Evolutionary conservation across 2,113 vertebrate species (phyloP), one percentile per base, ranked within the genome.

Genomic region (Anas platyrhynchos): DNA sequence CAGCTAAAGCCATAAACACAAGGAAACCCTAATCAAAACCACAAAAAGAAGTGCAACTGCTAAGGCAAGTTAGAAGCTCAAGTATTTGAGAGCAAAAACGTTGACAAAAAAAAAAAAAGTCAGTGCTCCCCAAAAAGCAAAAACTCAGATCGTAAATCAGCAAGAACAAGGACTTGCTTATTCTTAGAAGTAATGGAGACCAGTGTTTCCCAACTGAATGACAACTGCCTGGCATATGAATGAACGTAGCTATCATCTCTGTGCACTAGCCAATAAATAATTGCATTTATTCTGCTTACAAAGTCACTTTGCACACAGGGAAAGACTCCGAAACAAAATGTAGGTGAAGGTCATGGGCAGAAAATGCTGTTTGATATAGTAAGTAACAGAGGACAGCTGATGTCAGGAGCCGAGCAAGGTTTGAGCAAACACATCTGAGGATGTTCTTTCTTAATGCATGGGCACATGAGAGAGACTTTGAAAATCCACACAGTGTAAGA

Each of bases 281-380:
- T 25, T 89, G 7, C 22, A 77, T 50, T 95, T 88, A 54, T 88
- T 91, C 88, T 83, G 63, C 72, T 83, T 83, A 50, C 26, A 89
- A 79, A 46, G 31, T 41, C 44, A 73, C 41, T 88, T 80, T 73
- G 38, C 68, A 38, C 14, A 15, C 0, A 2, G 55, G 36, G 54
- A 88, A 77, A 65, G 41, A 44, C 16, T 76, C 9, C 18, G 54
- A 32, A 59, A 78, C 7, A 20, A 65, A 76, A 84, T 8, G 38
- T 11, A 73, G 7, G 5, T 22, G n/a, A 89, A 16, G 5, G 7
- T 26, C 14, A 31, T 44, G 29, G 29, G 36, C 55, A 81, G 68
- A 92, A 92, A 91, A 83, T 52, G n/a, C 14, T 63, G 23, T 56
- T 88, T 59, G 71, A 0, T 58, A 3, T 8, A 22, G 38, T 4